Base-by-base conservation (phyloP, 1,140 invertebrate species). In the Bombus sylvicola region DNA sequence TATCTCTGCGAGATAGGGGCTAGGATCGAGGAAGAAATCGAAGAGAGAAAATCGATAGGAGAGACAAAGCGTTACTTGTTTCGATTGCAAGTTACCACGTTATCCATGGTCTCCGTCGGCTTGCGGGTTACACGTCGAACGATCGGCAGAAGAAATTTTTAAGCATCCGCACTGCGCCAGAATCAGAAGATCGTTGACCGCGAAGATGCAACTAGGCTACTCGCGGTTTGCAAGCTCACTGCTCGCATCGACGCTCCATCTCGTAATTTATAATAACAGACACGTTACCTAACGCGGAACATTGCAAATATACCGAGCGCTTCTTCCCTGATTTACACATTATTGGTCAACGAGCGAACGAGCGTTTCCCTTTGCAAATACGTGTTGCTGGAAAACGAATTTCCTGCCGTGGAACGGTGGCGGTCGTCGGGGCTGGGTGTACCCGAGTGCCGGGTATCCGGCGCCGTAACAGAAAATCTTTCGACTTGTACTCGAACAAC, bases 111-210 rank as follows among this genome's bases (percentile, higher is more conserved):
- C 1, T 12, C 34, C 4, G 3, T 0, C 10, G 13, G 68, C 2
- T 37, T 5, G 10, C 25, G 39, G 12, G 22, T 43, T 53, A 2
- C 34, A 34, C 59, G 37, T 18, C 59, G 62, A 73, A 43, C 41
- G 47, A 81, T 37, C 84, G 71, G 22, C 1, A 9, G 37, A 85
- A 74, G 31, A 57, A 81, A 85, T 81, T 85, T 81, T 85, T 85
- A 81, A 85, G 79, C 84, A 81, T 85, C 84, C 84, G 84, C 84
- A 85, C 71, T 85, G 84, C 84, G 84, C 37, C 84, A 75, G 71
- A 81, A 37, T 59, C 84, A 75, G 79, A 81, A 37, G 78, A 81
- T 59, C 84, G 79, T 85, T 85, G 84, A 85, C 79, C 83, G 84
- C 71, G 71, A 85, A 85, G 59, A 81, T 68, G 79, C 84, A 81